Base-by-base conservation (phyloP, 2,888 invertebrate genomes). In the Erynnis tages region DNA sequence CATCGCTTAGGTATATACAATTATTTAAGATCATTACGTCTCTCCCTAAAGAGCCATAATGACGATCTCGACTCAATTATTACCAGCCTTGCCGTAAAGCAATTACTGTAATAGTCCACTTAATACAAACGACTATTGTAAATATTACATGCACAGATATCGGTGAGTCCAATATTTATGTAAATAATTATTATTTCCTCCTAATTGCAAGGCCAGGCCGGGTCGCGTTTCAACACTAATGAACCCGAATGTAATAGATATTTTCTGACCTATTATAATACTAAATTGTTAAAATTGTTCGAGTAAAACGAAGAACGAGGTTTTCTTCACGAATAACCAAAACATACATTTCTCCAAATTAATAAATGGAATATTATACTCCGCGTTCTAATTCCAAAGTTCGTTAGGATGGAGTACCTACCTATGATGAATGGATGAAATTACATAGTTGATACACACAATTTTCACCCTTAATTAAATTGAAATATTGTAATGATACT, bases 221-320 rank as follows among this genome's bases (percentile, higher is more conserved):
- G 65, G 60, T 81, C 72, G 58, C 60, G 63, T 87, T 86, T 76
- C 82, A 71, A 56, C 71, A 76, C 76, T 88, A 89, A 88, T 86
- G 88, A 89, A 82, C 80, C 75, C 72, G 82, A 74, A 82, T 71
- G 88, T 80, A 86, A 89, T 71, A 76, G 86, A 89, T 87, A 88
- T 82, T 87, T 84, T 83, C 81, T 79, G 78, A 84, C 77, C 77
- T 78, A 65, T 66, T 64, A 65, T 74, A 71, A 76, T 73, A 72
- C 66, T 65, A 76, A 78, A 79, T 79, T 65, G 67, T 66, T 65
- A 62, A 69, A 69, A 66, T 73, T 66, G 68, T 73, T 71, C 62
- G 58, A 67, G 66, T 63, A 61, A 64, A 67, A 69, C 66, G 54
- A 56, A 50, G 45, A 32, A 49, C 13, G 27, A 29, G 41, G 50